phyloP scores from a whole-genome alignment of 2,113 vertebrate species.

The Lepisosteus oculatus region DNA sequence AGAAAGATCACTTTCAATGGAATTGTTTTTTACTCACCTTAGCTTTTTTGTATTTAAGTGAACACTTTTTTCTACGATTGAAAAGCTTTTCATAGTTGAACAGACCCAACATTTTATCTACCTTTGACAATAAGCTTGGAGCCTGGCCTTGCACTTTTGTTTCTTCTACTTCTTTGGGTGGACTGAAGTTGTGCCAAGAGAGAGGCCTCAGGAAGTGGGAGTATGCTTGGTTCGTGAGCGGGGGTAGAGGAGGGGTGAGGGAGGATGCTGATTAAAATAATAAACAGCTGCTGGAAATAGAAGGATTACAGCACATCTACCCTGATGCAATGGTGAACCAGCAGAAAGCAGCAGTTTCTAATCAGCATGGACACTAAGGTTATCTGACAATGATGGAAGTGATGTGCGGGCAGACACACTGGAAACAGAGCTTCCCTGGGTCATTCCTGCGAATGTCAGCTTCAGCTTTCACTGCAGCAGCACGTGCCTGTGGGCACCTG shows the following conservation, averaged over 20 bases:
- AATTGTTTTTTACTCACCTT: too few species aligned
- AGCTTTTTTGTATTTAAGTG: neutral
- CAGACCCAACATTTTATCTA: neutral
- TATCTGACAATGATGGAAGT: neutral
- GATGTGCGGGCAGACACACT: conserved; percentile 14
- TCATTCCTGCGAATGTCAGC: neutral
- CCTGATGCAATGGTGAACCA: neutral
- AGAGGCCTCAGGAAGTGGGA: conserved; percentile 88
- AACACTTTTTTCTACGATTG: neutral
- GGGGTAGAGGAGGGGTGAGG: conserved; percentile 72
- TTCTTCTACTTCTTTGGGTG: conserved; percentile 23
- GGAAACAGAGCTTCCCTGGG: neutral
- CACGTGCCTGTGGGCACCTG: too few species aligned
- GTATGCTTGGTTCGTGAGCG: conserved; percentile 66
- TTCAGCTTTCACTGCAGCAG: neutral
- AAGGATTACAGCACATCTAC: conserved; percentile 39
- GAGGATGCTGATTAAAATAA: conserved; percentile 94
- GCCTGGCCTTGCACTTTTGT: conserved; percentile 22
- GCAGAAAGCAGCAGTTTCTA: neutral
- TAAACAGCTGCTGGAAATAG: conserved; percentile 80
- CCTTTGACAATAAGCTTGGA: conserved; percentile 24
- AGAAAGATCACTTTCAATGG: neutral
- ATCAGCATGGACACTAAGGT: neutral
- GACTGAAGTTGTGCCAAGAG: conserved; percentile 42
- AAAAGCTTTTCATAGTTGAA: neutral